Base-by-base conservation (phyloP, 2,113 vertebrate species). In the Leptocoma aspasia region DNA sequence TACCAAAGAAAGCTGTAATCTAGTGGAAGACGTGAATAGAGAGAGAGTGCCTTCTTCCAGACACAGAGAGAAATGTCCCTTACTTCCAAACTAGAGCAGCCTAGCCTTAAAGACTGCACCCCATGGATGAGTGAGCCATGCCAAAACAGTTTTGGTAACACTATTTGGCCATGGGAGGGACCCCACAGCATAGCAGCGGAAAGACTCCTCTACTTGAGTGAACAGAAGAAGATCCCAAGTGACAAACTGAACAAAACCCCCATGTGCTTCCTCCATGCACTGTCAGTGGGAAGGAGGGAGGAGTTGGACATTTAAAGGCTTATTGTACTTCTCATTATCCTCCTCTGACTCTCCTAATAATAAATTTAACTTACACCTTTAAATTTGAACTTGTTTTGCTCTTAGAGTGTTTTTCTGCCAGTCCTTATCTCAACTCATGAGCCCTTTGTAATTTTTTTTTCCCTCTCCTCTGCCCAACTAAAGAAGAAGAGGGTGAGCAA, bases 111-210 rank as follows among this genome's bases (percentile, higher is more conserved):
- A 63, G 8, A 8, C 13, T 50, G 45, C 13, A 28, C 23, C 8
- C 23, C 1, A 0, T 42, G 30, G 30, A 13, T 1, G 3, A 42
- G 18, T n/a, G 7, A 42, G 2, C 45, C 14, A 17, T 2, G 1
- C 18, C 19, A 28, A 24, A 42, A 14, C 11, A 18, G 14, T 52
- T 53, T 42, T 30, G 37, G 23, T 24, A 78, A 52, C 14, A 53
- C 19, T n/a, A 0, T 42, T n/a, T n/a, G 23, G 5, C 30, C 1
- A 2, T 42, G 30, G 28, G 19, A 53, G 24, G 37, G 9, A n/a
- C 19, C 3, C 18, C 23, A 28, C 0, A 1, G 23, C 47, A 17
- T 9, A 26, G 12, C 12, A 76, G 54, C 37, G 15, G 8, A 20
- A 20, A 26, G 27, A 33, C 22, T 39, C 15, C 21, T 33, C 27